Evolutionary conservation across 2,888 invertebrate genomes (phyloP).

Genomic region (Synanthedon andrenaeformis): DNA sequence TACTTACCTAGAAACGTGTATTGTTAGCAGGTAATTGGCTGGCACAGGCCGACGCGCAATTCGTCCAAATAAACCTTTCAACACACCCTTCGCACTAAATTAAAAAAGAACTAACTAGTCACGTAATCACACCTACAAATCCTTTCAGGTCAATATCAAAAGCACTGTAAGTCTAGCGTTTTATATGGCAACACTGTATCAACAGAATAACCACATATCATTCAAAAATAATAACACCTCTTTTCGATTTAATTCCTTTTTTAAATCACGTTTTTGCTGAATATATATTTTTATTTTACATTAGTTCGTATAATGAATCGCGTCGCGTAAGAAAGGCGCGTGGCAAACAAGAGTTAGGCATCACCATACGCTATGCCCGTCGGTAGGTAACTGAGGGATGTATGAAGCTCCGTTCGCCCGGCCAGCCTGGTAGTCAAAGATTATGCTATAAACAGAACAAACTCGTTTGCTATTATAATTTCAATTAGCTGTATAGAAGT

Average conservation of each 20-base stretch:
- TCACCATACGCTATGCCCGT: conserved; percentile 22
- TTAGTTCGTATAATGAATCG: no score
- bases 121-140: conserved; percentile 9
- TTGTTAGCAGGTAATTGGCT: not conserved
- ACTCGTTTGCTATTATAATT: conserved; percentile 1
- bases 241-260: no score
- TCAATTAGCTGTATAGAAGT: no score
- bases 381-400: conserved; percentile 55
- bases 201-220: no score
- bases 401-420: conserved; percentile 51
- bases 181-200: no score
- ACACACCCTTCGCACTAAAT: conserved; percentile 2
- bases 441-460: conserved; percentile 12
- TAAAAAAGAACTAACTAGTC: conserved; percentile 10
- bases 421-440: conserved; percentile 54
- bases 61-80: not conserved
- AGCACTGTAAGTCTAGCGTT: conserved; percentile 7
- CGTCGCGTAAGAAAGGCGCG: conserved; percentile 27
- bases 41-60: not conserved
- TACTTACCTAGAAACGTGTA: no score
- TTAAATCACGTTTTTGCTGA: no score
- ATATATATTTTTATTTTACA: no score
- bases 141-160: conserved; percentile 12
- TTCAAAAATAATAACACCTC: no score
- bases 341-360: not conserved